Base-by-base conservation (phyloP, 92 coral and sea anemone species). In the Chrysogorgia sp. region DNA sequence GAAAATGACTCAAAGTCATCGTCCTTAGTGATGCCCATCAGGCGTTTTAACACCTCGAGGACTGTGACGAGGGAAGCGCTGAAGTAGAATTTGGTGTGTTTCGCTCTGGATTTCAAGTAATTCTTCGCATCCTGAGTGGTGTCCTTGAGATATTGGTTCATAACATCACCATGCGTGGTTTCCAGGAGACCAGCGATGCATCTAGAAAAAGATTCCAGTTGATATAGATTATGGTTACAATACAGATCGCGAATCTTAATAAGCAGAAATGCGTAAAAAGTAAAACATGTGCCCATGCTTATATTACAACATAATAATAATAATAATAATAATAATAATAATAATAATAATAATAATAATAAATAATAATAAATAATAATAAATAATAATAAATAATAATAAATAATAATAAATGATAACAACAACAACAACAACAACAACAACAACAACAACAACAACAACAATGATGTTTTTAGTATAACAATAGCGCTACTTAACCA, bases 101-200 rank as follows among this genome's bases (percentile, higher is more conserved):
- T 72, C 2, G 48, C 79, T 34, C 79, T 21, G 2, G 66, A 14
- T 24, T 72, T 72, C 34, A 53, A 34, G 41, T 53, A 35, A 32
- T 49, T 55, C 20, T 22, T 40, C 48, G 21, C 32, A 1, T 53
- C 64, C 10, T 72, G 48, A 26, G 40, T 12, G 0, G 65, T 26
- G 7, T 55, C 79, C 65, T 72, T 72, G 20, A 72, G 41, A 56
- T 32, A 72, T 19, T 4, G 20, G 8, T 72, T 34, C 79, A 72
- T 52, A 20, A 25, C 50, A 0, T 72, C 56, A 10, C 79, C 79
- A 30, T 56, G 40, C 1, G 65, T 72, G 21, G 66, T 56, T 32
- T 29, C 79, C 10, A 55, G 17, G 8, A 72, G 79, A 23, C 79
- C 79, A 15, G 52, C 79, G 30, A 72, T 72, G n/a, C 79, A 72